Percentiles rank a stretch among this genome's conserved stretches.
Conservation (phyloP, 2,113 vertebrate genomes). For the Asarcornis scutulata region DNA sequence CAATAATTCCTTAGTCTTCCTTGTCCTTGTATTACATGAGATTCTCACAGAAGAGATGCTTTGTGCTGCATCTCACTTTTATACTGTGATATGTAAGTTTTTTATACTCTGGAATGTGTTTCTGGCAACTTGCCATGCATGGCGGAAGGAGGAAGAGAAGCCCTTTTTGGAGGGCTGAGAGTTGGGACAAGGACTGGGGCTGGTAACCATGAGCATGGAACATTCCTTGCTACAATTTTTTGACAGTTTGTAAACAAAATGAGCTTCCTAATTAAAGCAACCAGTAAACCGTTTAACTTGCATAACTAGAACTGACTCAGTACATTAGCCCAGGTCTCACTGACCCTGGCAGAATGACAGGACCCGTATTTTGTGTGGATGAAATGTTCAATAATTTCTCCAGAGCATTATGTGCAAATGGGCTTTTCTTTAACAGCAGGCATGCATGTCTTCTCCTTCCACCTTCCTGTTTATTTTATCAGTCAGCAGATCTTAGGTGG, state of each 20-base stretch:
- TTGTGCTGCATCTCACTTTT: not conserved
- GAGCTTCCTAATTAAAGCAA: conserved; percentile 55
- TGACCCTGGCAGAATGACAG: conserved; percentile 69
- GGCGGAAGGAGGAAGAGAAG: not conserved
- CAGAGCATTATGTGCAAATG: conserved; percentile 48
- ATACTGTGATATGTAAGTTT: rapidly evolving
- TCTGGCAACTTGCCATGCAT: not conserved
- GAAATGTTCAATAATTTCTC: conserved; percentile 65
- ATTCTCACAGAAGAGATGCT: not conserved
- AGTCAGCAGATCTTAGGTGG: conserved; percentile 33
- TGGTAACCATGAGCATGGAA: not conserved
- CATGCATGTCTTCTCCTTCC: conserved; percentile 66
- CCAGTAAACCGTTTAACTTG: conserved; percentile 63
- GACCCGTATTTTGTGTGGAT: conserved; percentile 38
- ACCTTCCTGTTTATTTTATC: conserved; percentile 60
- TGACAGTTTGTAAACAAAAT: conserved; percentile 43
- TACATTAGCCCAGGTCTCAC: conserved; percentile 57
- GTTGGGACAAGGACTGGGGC: not conserved
- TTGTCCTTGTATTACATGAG: not conserved
- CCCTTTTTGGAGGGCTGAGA: not conserved
- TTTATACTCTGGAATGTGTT: not conserved
- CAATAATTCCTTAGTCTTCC: conserved; percentile 17
- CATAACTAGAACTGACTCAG: conserved; percentile 49
- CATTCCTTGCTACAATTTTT: conserved; percentile 42
- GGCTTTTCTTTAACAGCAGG: conserved; percentile 67